Conservation (phyloP, 2,888 invertebrate species). For the Stenurella melanura region DNA sequence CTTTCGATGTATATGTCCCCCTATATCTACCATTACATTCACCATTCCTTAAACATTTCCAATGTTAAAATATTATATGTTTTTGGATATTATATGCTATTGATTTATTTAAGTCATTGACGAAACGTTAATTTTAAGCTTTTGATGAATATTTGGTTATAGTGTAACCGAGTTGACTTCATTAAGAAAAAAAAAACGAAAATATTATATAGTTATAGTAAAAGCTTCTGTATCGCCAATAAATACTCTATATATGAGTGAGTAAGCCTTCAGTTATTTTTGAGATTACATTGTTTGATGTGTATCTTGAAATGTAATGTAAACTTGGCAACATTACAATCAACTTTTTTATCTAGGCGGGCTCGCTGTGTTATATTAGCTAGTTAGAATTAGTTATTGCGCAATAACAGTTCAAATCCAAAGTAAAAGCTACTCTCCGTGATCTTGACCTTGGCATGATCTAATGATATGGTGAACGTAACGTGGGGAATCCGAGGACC, state of each 20-base stretch:
- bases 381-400: conserved; percentile 33
- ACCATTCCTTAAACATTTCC: too few relatives aligned
- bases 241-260: background rate
- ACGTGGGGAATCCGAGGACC: conserved; percentile 43
- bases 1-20: too few relatives aligned
- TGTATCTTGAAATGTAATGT: conserved; percentile 2
- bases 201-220: background rate
- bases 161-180: too few relatives aligned
- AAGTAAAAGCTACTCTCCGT: conserved; percentile 42
- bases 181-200: background rate
- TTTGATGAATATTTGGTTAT: too few relatives aligned
- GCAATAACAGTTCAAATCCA: conserved; percentile 32
- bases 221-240: background rate
- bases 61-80: too few relatives aligned
- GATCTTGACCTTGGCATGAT: conserved; percentile 47
- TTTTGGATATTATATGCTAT: too few relatives aligned
- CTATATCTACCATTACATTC: too few relatives aligned
- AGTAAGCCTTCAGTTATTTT: background rate
- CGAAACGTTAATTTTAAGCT: too few relatives aligned
- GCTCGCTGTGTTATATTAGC: background rate
- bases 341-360: background rate
- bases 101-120: too few relatives aligned
- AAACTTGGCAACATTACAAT: conserved; percentile 3
- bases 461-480: conserved; percentile 43
- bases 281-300: background rate